Conservation (phyloP, 35 echinoderm and acorn worm species). For the Apostichopus parvimensis region DNA sequence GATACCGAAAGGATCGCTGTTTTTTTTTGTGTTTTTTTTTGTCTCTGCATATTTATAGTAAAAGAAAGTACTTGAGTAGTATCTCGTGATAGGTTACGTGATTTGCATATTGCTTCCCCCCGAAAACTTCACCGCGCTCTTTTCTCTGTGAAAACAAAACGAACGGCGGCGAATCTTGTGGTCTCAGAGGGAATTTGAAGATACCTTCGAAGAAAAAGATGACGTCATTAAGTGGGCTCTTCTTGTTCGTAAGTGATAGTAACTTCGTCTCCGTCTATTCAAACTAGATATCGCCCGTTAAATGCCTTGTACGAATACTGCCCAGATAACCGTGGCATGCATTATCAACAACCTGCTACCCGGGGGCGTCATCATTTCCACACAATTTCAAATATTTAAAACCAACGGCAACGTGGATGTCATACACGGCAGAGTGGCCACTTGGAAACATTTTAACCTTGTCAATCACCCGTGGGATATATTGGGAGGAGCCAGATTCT, state of each 20-base stretch:
- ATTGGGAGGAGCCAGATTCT: not conserved
- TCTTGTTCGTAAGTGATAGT: slow-evolving; percentile 1
- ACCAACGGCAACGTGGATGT: not conserved
- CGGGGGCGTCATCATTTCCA: not conserved
- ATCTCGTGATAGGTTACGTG: not conserved
- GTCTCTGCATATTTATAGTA: not conserved
- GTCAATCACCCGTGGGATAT: not conserved
- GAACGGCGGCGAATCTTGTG: not conserved
- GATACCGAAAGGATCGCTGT: not conserved
- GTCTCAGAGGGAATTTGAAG: slow-evolving; percentile 15
- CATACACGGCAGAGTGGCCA: not conserved
- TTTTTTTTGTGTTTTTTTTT: not conserved
- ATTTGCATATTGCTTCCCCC: not conserved
- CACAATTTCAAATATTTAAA: not conserved
- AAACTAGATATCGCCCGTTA: not conserved
- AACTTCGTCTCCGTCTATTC: not conserved
- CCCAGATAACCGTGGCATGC: not conserved
- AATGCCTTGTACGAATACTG: not conserved
- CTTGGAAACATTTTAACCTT: slow-evolving; percentile 12
- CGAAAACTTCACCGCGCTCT: not conserved
- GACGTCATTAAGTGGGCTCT: slow-evolving; percentile 11
- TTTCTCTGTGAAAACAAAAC: slow-evolving; percentile 1
- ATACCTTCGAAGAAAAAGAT: not conserved
- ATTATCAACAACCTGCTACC: not conserved
- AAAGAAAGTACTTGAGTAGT: not conserved